These are phyloP conservation scores for Aurelia aurita DNA, from an alignment of 30 jellyfish, hydroid and myxozoan species.

Conservation along the genomic window DNA sequence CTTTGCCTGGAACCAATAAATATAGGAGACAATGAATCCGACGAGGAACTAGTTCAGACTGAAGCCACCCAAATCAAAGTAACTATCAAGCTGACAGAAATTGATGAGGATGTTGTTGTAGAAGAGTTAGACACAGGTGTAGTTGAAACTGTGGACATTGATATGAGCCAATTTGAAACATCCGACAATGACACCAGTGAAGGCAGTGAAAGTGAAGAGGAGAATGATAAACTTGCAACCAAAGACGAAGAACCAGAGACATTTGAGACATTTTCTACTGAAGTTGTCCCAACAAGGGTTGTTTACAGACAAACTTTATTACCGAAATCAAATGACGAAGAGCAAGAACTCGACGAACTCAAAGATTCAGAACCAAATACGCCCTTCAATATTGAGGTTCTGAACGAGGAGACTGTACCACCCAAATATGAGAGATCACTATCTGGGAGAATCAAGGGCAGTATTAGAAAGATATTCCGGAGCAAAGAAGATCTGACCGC, in stretches of 20 bases:
- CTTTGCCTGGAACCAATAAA: not conserved
- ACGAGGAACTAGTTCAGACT: too few relatives aligned
- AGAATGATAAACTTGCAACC: not conserved
- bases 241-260: too few relatives aligned
- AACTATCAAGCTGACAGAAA: too few relatives aligned
- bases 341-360: not conserved
- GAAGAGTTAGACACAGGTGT: conserved; percentile 7
- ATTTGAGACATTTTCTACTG: conserved; percentile 2
- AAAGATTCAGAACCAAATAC: not conserved
- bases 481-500: too few relatives aligned
- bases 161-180: not conserved
- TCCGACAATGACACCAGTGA: too few relatives aligned
- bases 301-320: conserved; percentile 20
- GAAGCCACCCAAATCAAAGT: too few relatives aligned
- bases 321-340: not conserved
- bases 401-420: conserved; percentile 10
- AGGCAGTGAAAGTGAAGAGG: not conserved
- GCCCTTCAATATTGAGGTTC: not conserved
- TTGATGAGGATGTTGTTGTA: conserved; percentile 1
- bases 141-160: conserved; percentile 8
- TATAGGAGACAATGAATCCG: not conserved
- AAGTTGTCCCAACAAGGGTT: conserved; percentile 9
- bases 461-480: not conserved
- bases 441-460: not conserved
- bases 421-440: not conserved